phyloP scores from a whole-genome alignment of 1,140 invertebrate genomes.

The Drosophila repletoides region DNA sequence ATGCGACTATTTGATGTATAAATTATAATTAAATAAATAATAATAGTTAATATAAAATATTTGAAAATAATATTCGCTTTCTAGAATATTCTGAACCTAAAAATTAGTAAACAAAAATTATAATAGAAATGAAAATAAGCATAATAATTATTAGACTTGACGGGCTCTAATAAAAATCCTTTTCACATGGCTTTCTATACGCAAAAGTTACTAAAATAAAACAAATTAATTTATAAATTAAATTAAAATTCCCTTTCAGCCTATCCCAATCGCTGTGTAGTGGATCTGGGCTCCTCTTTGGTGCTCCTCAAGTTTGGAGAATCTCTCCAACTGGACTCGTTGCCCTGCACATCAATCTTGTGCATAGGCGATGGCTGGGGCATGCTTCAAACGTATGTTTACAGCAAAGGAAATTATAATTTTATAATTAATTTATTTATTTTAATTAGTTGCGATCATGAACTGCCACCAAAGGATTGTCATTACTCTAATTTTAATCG shows the following conservation, averaged over 20 bases:
- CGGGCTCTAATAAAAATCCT: too few relatives aligned
- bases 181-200: too few relatives aligned
- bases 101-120: too few relatives aligned
- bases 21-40: background rate
- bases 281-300: conserved; percentile 33
- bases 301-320: conserved; percentile 26
- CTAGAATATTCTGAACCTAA: too few relatives aligned
- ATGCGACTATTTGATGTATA: too few relatives aligned
- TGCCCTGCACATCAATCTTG: conserved; percentile 34
- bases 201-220: too few relatives aligned
- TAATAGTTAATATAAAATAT: background rate
- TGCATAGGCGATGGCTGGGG: conserved; percentile 53
- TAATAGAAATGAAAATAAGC: too few relatives aligned
- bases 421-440: background rate
- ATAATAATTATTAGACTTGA: too few relatives aligned
- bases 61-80: too few relatives aligned
- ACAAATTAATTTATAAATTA: background rate
- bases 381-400: conserved; percentile 42
- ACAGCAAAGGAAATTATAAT: background rate
- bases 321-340: background rate
- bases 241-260: conserved; percentile 3
- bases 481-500: conserved; percentile 20
- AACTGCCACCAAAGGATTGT: conserved; percentile 21
- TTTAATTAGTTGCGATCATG: conserved; percentile 30
- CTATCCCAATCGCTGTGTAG: conserved; percentile 45